Conservation (phyloP, 2,888 invertebrate species). For the Himalopsyche kuldschensis region DNA sequence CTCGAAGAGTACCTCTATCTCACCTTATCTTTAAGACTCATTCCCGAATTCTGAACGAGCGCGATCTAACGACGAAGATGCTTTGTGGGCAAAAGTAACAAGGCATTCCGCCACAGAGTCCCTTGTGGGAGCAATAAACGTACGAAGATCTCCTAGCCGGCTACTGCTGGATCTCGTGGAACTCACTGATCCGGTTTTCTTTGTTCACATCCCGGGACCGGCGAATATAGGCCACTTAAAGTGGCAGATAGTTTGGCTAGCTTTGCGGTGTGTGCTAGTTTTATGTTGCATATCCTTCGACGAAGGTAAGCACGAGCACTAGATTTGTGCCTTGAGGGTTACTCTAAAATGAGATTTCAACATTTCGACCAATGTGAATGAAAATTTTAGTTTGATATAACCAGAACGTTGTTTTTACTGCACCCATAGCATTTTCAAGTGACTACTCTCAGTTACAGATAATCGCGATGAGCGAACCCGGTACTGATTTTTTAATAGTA, state of each 20-base stretch:
- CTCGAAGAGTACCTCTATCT: constrained; percentile 19
- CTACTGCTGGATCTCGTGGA: background rate
- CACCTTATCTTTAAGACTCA: constrained; percentile 30
- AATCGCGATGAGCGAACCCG: no score
- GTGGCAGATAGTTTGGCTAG: background rate
- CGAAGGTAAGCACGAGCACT: background rate
- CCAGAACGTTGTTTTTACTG: no score
- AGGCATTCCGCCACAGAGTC: background rate
- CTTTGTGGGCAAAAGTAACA: background rate
- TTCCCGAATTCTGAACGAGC: constrained; percentile 30
- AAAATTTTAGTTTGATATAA: no score
- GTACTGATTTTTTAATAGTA: no score
- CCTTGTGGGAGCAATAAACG: constrained; percentile 32
- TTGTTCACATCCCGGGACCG: background rate
- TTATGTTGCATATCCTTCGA: background rate
- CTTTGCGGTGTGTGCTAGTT: background rate
- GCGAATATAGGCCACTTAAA: background rate
- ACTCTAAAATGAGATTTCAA: no score
- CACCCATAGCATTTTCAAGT: no score
- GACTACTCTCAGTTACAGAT: no score
- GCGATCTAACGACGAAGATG: constrained; percentile 18
- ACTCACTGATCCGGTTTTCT: background rate
- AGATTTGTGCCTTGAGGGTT: no score
- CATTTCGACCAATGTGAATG: no score
- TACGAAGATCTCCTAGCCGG: background rate